Evolutionary conservation across 2,797 vertebrate species (phyloP), one percentile per base, ranked within the genome.

Genomic region (Notoglanidium macrostoma): DNA sequence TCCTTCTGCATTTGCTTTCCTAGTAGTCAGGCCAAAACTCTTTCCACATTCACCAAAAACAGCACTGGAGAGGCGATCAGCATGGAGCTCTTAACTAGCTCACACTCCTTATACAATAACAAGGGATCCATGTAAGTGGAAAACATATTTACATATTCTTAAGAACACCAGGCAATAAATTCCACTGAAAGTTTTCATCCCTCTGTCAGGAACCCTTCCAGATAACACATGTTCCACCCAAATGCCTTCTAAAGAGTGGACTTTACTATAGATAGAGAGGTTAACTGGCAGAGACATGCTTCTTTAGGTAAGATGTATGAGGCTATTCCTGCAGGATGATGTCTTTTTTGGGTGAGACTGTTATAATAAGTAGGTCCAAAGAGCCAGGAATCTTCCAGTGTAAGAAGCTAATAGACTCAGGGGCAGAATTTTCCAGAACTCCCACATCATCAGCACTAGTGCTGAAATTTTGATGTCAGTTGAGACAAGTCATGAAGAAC

Each of bases 271-370:
- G 85, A 87, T 86, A 91, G 85, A 7, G 67, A 85, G 90, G 87
- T 74, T 86, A 89, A 67, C 83, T 91, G 87, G 87, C 85, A 83
- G 29, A 91, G 90, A 92, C 87, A 63, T 92, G 87, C 92, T 92
- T 92, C 93, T 93, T 93, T 90, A 91, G 87, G 88, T 88, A 90
- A 90, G 40, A 87, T 74, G 8, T 90, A 89, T 90, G 83, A 83
- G 87, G 87, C 70, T 90, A 55, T 46, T 93, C 92, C 91, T 92
- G 90, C 79, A 87, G 76, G 82, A 68, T 86, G 68, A 90, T 85
- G 76, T 80, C 68, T 49, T 78, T 44, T 65, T 81, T 85, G 19
- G 40, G 82, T 63, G 68, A 77, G 26, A 85, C 61, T 65, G 44
- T 78, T 87, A 79, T 77, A 70, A 87, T 86, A 73, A 82, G 70